Conservation (phyloP, 1,140 invertebrate genomes). For the Trichonephila inaurata region DNA sequence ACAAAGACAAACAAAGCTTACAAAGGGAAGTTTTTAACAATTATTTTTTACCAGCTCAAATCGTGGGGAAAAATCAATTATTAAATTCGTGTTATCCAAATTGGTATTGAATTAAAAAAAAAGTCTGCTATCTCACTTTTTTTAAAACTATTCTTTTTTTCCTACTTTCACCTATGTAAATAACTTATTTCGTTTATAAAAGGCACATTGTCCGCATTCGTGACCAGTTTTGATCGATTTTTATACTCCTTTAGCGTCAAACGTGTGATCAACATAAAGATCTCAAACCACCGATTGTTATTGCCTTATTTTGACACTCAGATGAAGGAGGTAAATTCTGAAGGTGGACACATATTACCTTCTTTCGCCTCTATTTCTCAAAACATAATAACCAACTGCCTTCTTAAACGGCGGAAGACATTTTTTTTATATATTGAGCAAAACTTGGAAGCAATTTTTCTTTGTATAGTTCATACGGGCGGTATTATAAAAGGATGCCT, state of each 20-base stretch:
- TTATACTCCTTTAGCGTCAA: background rate
- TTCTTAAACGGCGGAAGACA: background rate
- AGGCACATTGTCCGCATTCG: background rate
- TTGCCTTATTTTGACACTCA: background rate
- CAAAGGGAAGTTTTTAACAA: too few relatives aligned
- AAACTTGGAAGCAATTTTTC: background rate
- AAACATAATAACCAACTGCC: background rate
- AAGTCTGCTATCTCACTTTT: background rate
- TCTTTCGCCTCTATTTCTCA: background rate
- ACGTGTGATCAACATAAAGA: background rate
- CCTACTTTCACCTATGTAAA: background rate
- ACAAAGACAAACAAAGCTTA: too few relatives aligned
- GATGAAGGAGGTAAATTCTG: background rate
- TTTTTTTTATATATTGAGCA: background rate
- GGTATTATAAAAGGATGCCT: conserved; percentile 15
- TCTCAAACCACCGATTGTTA: background rate
- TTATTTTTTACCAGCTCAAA: too few relatives aligned
- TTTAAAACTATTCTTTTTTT: background rate
- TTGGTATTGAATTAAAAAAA: too few relatives aligned
- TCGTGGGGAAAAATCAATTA: too few relatives aligned
- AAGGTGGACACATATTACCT: background rate
- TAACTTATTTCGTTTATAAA: background rate
- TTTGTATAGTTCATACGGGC: background rate
- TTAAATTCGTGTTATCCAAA: too few relatives aligned
- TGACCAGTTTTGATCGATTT: background rate